Conservation (phyloP, 2,888 invertebrate species). For the Chrysolina oricalcia region DNA sequence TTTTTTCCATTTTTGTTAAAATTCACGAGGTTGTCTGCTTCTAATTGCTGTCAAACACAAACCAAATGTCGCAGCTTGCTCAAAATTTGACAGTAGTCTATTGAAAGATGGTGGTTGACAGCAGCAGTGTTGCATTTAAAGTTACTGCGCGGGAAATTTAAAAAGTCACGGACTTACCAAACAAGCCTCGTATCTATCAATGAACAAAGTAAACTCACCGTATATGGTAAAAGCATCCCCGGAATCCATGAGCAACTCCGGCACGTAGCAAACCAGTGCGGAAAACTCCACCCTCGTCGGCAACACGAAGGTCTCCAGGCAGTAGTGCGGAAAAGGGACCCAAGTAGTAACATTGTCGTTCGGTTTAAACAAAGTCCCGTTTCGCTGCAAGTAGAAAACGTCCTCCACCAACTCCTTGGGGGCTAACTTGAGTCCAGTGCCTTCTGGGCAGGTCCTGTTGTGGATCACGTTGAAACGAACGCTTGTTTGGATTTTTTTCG, state of each 20-base stretch:
- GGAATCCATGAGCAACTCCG: constrained; percentile 26
- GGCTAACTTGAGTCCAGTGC: constrained; percentile 43
- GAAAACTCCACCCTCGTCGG: constrained; percentile 32
- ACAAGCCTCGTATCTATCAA: no score
- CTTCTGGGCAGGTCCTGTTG: constrained; percentile 39
- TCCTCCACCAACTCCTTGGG: constrained; percentile 37
- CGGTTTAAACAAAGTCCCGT: constrained; percentile 53
- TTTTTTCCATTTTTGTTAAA: no score
- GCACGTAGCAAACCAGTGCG: constrained; percentile 45
- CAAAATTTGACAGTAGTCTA: no score
- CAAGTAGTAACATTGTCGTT: constrained; percentile 32
- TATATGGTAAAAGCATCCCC: constrained; percentile 6
- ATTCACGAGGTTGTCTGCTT: no score
- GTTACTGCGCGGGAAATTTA: no score
- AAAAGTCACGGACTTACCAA: no score
- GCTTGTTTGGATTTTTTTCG: constrained; percentile 37
- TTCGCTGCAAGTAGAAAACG: constrained; percentile 50
- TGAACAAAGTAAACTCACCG: constrained; percentile 7
- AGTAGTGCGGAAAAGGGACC: constrained; percentile 48
- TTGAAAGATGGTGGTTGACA: no score
- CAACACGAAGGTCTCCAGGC: constrained; percentile 47
- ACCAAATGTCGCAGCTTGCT: no score
- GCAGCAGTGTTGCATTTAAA: no score
- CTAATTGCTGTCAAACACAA: no score
- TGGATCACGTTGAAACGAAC: constrained; percentile 50